Conservation (phyloP, 2,888 invertebrate species). For the Meteorus colon region DNA sequence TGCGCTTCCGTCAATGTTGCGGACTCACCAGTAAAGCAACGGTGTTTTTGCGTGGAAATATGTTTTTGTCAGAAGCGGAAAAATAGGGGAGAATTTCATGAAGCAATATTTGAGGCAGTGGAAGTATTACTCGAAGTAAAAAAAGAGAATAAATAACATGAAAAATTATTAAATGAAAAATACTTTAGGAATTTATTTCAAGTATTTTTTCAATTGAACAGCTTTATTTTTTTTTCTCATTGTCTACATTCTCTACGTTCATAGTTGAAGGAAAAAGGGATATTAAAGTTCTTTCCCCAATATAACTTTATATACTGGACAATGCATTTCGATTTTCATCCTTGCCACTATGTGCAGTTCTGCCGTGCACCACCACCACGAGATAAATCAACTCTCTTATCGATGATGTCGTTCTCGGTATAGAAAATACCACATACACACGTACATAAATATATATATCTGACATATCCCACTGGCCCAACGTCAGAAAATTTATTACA, state of each 20-base stretch:
- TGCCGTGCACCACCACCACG: slow-evolving; percentile 32
- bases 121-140: neutral
- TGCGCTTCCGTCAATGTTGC: slow-evolving; percentile 48
- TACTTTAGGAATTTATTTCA: neutral
- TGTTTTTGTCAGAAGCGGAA: neutral
- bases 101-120: neutral
- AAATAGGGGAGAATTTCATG: slow-evolving; percentile 1
- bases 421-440: slow-evolving; percentile 8
- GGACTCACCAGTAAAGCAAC: slow-evolving; percentile 5
- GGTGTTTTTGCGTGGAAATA: slow-evolving; percentile 6
- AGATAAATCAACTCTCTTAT: slow-evolving; percentile 52
- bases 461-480: slow-evolving; percentile 1
- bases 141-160: neutral
- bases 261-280: neutral
- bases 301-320: slow-evolving; percentile 13
- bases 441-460: neutral
- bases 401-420: slow-evolving; percentile 46
- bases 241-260: neutral
- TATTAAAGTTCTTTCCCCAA: slow-evolving; percentile 10
- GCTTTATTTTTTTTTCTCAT: neutral
- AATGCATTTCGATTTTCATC: slow-evolving; percentile 48
- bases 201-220: slow-evolving; percentile 1
- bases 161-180: neutral
- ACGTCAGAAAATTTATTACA: slow-evolving; percentile 19
- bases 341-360: slow-evolving; percentile 32